Percentiles rank a stretch among this genome's conserved stretches.
These are phyloP conservation scores for Tenualosa ilisha DNA, from an alignment of 2,797 vertebrate species.

Conservation along the genomic window DNA sequence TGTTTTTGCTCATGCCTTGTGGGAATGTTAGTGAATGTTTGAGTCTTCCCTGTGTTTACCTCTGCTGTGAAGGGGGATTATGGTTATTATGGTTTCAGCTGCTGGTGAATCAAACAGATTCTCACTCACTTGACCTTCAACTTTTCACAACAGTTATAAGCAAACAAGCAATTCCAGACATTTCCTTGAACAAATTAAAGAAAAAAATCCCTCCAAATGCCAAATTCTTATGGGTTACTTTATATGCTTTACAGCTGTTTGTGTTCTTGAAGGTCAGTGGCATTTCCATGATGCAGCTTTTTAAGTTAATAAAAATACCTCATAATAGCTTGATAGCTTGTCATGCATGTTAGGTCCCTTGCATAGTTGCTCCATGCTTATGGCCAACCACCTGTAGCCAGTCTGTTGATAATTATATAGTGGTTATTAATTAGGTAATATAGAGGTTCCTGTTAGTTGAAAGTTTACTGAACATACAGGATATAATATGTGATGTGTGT, in stretches of 20 bases:
- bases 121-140: constrained; percentile 24
- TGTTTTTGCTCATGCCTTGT: constrained; percentile 53
- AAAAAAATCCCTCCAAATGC: not conserved
- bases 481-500: not conserved
- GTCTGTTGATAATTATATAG: not conserved
- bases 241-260: constrained; percentile 3
- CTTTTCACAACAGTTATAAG: constrained; percentile 23
- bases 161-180: not conserved
- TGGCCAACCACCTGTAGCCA: not conserved
- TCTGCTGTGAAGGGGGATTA: constrained; percentile 48
- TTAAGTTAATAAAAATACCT: not conserved
- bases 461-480: not conserved
- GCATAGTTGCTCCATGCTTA: not conserved
- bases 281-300: not conserved
- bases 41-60: constrained; percentile 48
- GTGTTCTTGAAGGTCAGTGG: not conserved
- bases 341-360: not conserved
- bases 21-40: constrained; percentile 51
- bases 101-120: constrained; percentile 37
- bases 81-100: constrained; percentile 22
- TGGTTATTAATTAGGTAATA: not conserved
- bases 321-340: not conserved
- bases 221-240: not conserved
- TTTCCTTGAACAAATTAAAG: not conserved
- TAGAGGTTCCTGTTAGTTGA: not conserved